Conservation (phyloP, 2,888 invertebrate species). For the Plagiodera versicolora region DNA sequence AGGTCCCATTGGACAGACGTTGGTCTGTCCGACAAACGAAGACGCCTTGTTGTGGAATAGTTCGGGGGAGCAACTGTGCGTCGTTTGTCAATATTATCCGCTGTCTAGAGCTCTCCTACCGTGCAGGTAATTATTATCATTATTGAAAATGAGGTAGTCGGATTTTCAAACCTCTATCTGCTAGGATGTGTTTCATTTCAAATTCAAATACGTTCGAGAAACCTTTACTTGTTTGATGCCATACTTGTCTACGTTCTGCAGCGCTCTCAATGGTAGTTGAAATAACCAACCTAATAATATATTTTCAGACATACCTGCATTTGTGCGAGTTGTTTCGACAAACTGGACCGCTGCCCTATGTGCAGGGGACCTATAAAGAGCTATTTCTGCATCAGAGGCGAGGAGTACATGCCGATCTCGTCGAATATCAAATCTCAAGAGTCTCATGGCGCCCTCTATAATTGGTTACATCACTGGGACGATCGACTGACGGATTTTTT, state of each 20-base stretch:
- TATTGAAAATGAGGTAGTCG: background rate
- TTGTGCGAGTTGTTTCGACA: slow-evolving; percentile 78
- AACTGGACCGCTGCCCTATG: slow-evolving; percentile 84
- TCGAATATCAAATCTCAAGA: slow-evolving; percentile 50
- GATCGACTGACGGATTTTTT: slow-evolving; percentile 74
- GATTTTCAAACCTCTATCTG: slow-evolving; percentile 15
- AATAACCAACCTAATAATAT: too few relatives aligned
- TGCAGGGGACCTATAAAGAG: slow-evolving; percentile 81
- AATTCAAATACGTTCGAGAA: too few relatives aligned
- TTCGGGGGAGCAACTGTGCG: slow-evolving; percentile 69
- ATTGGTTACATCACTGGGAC: slow-evolving; percentile 66
- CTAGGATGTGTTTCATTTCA: too few relatives aligned
- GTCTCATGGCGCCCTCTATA: slow-evolving; percentile 54
- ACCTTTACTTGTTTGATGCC: too few relatives aligned
- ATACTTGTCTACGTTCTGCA: too few relatives aligned
- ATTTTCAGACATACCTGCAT: slow-evolving; percentile 79
- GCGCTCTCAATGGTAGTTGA: too few relatives aligned
- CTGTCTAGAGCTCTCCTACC: slow-evolving; percentile 80
- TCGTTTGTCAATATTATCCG: slow-evolving; percentile 80
- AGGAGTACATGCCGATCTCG: slow-evolving; percentile 67
- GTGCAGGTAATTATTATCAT: slow-evolving; percentile 57
- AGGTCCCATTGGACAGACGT: slow-evolving; percentile 46
- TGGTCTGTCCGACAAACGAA: slow-evolving; percentile 52
- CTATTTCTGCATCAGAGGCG: slow-evolving; percentile 80
- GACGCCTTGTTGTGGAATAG: slow-evolving; percentile 59